Base-by-base conservation (phyloP, 2,888 invertebrate species). In the Anagyrus pseudococci region DNA sequence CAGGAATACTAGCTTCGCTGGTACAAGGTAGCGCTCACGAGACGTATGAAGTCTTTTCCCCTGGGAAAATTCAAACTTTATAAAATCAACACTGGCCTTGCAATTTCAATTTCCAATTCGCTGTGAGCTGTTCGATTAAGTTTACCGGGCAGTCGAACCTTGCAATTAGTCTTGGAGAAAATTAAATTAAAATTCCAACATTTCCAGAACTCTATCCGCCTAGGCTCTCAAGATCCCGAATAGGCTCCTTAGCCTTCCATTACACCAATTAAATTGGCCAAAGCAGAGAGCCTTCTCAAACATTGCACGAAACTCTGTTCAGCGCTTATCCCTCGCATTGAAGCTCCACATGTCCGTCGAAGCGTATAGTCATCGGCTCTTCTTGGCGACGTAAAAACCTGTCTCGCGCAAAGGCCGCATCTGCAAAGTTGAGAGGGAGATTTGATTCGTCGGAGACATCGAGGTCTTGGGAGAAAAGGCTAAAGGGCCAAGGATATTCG, bases 401-500 rank as follows among this genome's bases (percentile, higher is more conserved):
- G 10, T 37, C 29, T 29, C 33, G 20, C 41, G 20, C 41, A 57
- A 40, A 50, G 22, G 61, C 66, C 65, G 56, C 26, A 68, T 64
- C 62, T 48, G 29, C 3, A 43, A 29, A 52, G 10, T 41, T 7
- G 22, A 47, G 46, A 49, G 37, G 41, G 26, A 46, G 56, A 56
- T 62, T 62, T 56, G 61, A 62, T 62, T 55, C 50, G 41, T 25
- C 47, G 52, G 49, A 62, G 13, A 8, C 33, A 13, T 10, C 29
- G 33, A 2, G 33, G 33, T 37, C 33, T 37, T 8, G 13, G 15
- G 8, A 37, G 15, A 37, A 8, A 37, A 37, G 33, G 15, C 10
- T 2, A 37, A 37, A 15, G 2, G 33, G 33, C n/a, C 62, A 66
- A 64, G 65, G 61, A 69, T 67, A 68, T 69, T 67, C 70, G 62